Evolutionary conservation across 2,888 invertebrate species (phyloP).

Genomic region (Kryphioiulus occultus): DNA sequence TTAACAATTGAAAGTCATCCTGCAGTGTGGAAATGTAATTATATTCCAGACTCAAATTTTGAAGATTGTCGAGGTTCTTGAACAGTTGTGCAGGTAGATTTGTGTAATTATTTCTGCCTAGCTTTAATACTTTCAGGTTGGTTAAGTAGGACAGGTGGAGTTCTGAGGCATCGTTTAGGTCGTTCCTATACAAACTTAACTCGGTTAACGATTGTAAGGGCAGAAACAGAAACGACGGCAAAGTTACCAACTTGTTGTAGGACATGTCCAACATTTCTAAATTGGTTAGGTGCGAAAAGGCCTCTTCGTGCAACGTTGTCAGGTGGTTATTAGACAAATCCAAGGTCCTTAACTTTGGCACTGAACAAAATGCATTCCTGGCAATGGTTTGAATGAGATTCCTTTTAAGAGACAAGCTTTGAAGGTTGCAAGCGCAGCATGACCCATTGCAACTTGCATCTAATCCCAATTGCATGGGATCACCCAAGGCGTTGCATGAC

Average conservation of each 20-base stretch:
- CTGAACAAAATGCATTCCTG: neutral
- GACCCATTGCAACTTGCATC: neutral
- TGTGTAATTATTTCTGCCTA: neutral
- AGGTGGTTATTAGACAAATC: neutral
- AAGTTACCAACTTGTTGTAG: slow-evolving; percentile 27
- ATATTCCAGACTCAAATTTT: neutral
- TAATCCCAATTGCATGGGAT: neutral
- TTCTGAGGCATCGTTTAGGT: neutral
- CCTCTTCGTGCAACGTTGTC: too few relatives aligned
- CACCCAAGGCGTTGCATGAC: neutral
- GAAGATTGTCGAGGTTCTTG: neutral
- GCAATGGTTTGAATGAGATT: neutral
- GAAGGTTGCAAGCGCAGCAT: slow-evolving; percentile 26
- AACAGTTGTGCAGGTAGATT: neutral
- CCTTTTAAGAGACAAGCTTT: neutral
- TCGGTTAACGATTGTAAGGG: neutral
- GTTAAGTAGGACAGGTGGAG: neutral
- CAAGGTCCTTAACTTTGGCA: neutral
- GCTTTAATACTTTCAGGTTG: neutral
- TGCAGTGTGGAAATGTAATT: neutral
- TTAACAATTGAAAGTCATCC: neutral
- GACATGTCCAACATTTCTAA: neutral
- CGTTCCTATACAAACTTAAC: neutral
- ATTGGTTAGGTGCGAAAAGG: neutral
- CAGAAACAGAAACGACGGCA: neutral